phyloP scores from a whole-genome alignment of 1,140 invertebrate genomes.

The Rhagoletis zephyria region DNA sequence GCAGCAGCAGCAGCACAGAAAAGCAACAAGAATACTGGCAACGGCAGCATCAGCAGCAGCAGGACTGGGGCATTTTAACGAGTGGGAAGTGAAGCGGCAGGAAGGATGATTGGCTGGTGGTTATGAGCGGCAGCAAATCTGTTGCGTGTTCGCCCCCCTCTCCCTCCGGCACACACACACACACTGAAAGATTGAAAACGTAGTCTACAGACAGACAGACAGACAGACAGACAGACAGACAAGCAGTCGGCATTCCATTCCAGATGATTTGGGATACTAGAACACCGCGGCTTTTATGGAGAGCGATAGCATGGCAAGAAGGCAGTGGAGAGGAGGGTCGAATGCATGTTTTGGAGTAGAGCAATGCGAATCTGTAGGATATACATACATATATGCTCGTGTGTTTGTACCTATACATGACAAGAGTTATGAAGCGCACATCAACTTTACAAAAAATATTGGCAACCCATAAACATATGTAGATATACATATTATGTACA shows the following conservation, averaged over 20 bases:
- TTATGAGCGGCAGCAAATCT: not conserved
- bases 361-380: not conserved
- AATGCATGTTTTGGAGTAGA: not conserved
- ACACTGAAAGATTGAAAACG: too few species aligned
- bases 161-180: not conserved
- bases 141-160: not conserved
- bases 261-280: slow-evolving; percentile 22
- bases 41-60: not conserved
- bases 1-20: not conserved
- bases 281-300: not conserved
- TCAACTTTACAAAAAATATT: too few species aligned
- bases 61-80: too few species aligned
- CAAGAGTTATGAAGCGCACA: too few species aligned
- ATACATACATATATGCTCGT: too few species aligned
- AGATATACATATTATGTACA: too few species aligned
- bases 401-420: too few species aligned
- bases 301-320: too few species aligned
- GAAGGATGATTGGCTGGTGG: not conserved
- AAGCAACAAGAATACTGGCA: not conserved
- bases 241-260: slow-evolving; percentile 21
- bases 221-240: not conserved
- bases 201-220: not conserved
- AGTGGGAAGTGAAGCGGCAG: not conserved
- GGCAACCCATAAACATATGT: too few species aligned
- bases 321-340: too few species aligned